phyloP scores from a whole-genome alignment of 2,888 invertebrate species.

The Rhagonycha fulva region DNA sequence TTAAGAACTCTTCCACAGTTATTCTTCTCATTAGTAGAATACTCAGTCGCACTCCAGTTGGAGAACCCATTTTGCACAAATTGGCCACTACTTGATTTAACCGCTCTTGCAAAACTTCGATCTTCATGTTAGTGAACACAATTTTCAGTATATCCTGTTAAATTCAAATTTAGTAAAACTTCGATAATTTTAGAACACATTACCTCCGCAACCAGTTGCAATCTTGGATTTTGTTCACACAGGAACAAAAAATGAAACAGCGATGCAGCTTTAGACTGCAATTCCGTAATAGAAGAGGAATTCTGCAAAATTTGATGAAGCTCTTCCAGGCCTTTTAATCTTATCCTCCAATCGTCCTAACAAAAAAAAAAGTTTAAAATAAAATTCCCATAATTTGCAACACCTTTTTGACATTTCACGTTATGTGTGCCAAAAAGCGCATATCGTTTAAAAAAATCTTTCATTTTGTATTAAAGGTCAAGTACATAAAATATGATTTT shows the following conservation, averaged over 20 bases:
- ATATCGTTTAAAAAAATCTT: neutral
- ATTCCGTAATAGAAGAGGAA: slow-evolving; percentile 57
- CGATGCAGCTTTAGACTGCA: slow-evolving; percentile 65
- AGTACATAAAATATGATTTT: neutral
- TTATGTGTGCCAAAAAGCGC: neutral
- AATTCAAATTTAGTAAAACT: neutral
- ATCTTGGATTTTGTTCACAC: slow-evolving; percentile 60
- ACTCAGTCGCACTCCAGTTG: slow-evolving; percentile 58
- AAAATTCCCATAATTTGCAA: neutral
- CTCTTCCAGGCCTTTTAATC: slow-evolving; percentile 63
- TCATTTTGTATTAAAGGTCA: neutral
- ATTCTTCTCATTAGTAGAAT: slow-evolving; percentile 59
- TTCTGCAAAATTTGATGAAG: slow-evolving; percentile 60
- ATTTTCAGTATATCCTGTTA: slow-evolving; percentile 44
- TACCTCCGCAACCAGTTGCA: slow-evolving; percentile 43
- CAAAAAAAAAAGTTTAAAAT: slow-evolving; percentile 23
- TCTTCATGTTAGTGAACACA: slow-evolving; percentile 42
- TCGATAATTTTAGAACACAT: neutral
- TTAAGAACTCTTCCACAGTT: slow-evolving; percentile 49
- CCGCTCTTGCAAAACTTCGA: slow-evolving; percentile 50
- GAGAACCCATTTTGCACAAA: slow-evolving; percentile 56
- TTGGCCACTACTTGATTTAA: slow-evolving; percentile 54
- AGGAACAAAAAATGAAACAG: slow-evolving; percentile 67
- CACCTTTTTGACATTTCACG: neutral
- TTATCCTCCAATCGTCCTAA: slow-evolving; percentile 62